Conservation (phyloP, 2,113 vertebrate genomes). For the Andinoacara biseriatus region DNA sequence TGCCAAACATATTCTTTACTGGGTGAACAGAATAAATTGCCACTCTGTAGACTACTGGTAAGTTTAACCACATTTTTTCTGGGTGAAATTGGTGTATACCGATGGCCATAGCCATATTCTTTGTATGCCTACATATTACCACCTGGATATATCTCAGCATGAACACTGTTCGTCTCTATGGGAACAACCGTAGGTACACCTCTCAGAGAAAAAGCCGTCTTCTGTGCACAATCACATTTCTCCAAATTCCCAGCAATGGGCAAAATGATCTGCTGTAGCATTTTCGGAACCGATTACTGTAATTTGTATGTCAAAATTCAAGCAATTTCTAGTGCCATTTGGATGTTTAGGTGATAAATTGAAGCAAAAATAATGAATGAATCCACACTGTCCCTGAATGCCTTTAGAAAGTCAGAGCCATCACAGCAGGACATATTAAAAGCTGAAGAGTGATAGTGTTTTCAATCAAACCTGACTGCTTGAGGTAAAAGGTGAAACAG, state of each 20-base stretch:
- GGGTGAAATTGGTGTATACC: neutral
- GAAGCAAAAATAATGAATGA: neutral
- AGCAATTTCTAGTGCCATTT: neutral
- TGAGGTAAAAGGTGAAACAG: constrained; percentile 28
- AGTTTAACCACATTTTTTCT: constrained; percentile 3
- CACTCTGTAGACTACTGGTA: neutral
- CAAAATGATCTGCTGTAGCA: neutral
- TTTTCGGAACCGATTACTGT: neutral
- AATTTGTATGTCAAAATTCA: neutral
- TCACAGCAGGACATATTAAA: constrained; percentile 10
- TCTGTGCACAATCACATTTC: neutral
- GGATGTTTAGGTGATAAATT: neutral
- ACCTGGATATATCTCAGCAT: constrained; percentile 1
- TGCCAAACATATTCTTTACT: neutral
- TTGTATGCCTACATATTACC: neutral
- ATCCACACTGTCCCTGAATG: neutral
- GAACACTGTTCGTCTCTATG: constrained; percentile 20
- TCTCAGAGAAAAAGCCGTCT: neutral
- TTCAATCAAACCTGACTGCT: constrained; percentile 44
- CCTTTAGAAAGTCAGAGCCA: neutral
- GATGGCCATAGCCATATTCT: neutral
- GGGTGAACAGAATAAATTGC: constrained; percentile 5
- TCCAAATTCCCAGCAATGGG: neutral
- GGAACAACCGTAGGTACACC: constrained; percentile 13
- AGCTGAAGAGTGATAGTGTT: constrained; percentile 16